Conservation (phyloP, 2,797 vertebrate species). For the Acanthiza pusilla region DNA sequence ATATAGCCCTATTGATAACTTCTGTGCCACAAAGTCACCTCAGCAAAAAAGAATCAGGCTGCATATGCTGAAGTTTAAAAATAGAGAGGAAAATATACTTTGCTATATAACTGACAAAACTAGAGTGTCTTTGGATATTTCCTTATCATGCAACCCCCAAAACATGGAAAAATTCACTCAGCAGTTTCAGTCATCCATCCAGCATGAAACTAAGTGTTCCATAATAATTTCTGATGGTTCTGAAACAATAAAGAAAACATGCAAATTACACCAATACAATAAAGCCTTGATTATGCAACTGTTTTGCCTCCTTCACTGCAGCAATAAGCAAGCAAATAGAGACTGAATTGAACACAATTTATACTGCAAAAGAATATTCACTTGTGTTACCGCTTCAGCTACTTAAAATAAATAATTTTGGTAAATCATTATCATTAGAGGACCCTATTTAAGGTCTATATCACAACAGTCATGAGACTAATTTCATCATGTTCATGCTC, state of each 20-base stretch:
- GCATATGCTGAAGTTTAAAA: background rate
- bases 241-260: conserved; percentile 49
- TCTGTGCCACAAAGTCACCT: background rate
- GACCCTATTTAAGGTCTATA: background rate
- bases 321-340: conserved; percentile 24
- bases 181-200: background rate
- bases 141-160: background rate
- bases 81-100: background rate
- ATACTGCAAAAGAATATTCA: conserved; percentile 1
- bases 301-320: background rate
- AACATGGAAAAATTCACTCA: background rate
- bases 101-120: background rate
- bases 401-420: conserved; percentile 16
- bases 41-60: background rate
- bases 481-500: background rate
- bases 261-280: conserved; percentile 40
- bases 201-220: conserved; percentile 32
- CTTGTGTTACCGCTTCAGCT: background rate
- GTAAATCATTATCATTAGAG: background rate
- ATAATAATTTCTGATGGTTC: conserved; percentile 41
- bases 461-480: background rate
- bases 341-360: conserved; percentile 12
- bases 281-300: conserved; percentile 30
- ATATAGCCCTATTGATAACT: background rate
- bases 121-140: background rate